phyloP scores from a whole-genome alignment of 2,888 invertebrate genomes.

The Digitonthophagus gazella region DNA sequence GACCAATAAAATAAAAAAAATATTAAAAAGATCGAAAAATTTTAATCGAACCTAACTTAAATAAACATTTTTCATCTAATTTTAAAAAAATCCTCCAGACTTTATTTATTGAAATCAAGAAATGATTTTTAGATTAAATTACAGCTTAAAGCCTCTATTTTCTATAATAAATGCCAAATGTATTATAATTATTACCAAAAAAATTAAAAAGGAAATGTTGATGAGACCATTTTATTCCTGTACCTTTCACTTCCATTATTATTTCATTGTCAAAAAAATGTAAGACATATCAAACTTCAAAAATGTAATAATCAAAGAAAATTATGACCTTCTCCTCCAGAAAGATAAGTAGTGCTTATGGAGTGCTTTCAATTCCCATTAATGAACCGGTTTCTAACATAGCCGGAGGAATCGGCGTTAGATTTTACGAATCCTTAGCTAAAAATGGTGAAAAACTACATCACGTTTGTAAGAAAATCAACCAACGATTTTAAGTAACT shows the following conservation, averaged over 20 bases:
- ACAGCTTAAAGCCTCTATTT: no score
- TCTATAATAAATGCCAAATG: no score
- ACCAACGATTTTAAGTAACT: not conserved
- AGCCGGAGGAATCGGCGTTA: slow-evolving; percentile 36
- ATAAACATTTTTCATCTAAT: no score
- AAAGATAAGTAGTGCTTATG: not conserved
- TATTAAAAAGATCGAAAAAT: slow-evolving; percentile 17
- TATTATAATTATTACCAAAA: no score
- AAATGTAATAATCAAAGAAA: not conserved
- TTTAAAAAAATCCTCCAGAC: no score
- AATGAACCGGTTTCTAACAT: not conserved
- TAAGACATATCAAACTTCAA: not conserved
- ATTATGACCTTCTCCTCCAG: not conserved
- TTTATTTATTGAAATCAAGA: no score
- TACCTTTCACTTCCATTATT: no score
- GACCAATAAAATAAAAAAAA: no score
- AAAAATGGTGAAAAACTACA: slow-evolving; percentile 39
- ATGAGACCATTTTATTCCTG: no score
- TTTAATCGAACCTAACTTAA: no score
- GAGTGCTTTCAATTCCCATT: not conserved
- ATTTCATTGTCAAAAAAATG: not conserved
- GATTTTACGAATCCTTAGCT: slow-evolving; percentile 36
- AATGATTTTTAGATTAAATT: no score
- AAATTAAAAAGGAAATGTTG: no score
- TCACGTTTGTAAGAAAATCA: slow-evolving; percentile 34